Base-by-base conservation (phyloP, 2,888 invertebrate species). In the Nebria salina region DNA sequence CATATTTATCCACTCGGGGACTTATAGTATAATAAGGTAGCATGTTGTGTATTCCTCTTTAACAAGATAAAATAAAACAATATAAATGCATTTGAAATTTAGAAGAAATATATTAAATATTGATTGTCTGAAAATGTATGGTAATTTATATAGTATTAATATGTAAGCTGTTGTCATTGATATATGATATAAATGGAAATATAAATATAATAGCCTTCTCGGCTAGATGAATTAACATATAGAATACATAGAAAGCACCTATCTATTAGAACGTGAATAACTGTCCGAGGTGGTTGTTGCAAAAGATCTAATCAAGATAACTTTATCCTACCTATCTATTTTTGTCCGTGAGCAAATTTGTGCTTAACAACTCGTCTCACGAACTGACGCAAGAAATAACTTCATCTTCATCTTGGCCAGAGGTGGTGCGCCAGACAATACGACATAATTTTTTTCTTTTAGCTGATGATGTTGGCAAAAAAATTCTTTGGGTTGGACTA, bases 401-500 rank as follows among this genome's bases (percentile, higher is more conserved):
- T 54, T 54, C 54, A 54, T 54, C 34, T 34, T 34, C 34, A 34
- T 34, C 54, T 11, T 54, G 2, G 54, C 54, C 54, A 54, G 54
- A 54, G 54, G 54, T 54, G 54, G 54, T 54, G 54, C 7, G 54
- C 7, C 54, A 54, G 54, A 13, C 54, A 54, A 13, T 54, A 54
- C 54, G 54, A 54, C 54, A 54, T 54, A 11, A 34, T 54, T 54
- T 54, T 54, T 54, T 13, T 54, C 11, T 54, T 54, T 54, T 54
- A 54, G 54, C 54, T 54, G 54, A 54, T 54, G 54, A 54, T 54
- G 54, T 13, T 54, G 54, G 54, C 13, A 54, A 54, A 54, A 43
- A 54, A 54, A 54, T 54, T 54, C 54, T 8, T 68, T 68, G 9
- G 5, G 68, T 68, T 15, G 73, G 5, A 65, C 54, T 77, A 77